These are phyloP conservation scores for Leptobrachium ailaonicum DNA, from an alignment of 2,113 vertebrate species.

Conservation along the genomic window DNA sequence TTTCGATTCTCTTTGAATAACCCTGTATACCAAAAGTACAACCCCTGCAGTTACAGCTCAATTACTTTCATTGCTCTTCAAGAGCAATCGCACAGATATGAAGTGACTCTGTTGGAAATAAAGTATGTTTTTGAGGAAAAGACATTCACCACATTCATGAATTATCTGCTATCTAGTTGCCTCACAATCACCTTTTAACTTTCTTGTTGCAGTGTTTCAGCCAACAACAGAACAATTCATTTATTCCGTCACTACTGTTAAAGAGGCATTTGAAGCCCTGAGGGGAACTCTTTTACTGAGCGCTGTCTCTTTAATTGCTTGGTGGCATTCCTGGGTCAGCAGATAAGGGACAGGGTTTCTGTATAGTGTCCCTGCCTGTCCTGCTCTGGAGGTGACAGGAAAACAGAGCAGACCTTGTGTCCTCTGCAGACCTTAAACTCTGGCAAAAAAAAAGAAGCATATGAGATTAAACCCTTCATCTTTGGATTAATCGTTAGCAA, in stretches of 20 bases:
- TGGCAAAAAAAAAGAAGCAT: slow-evolving; percentile 40
- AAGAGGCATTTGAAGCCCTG: neutral
- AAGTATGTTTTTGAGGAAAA: too few species aligned
- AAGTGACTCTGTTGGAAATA: too few species aligned
- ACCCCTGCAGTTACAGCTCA: too few species aligned
- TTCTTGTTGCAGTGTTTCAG: neutral
- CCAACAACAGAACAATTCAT: neutral
- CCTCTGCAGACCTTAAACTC: slow-evolving; percentile 36
- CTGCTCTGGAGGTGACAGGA: slow-evolving; percentile 42
- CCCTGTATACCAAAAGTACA: too few species aligned
- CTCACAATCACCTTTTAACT: neutral
- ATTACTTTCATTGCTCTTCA: too few species aligned
- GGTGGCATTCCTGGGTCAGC: slow-evolving; percentile 37
- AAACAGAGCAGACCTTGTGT: slow-evolving; percentile 47
- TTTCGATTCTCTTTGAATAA: too few species aligned
- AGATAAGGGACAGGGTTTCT: slow-evolving; percentile 41
- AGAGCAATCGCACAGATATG: too few species aligned
- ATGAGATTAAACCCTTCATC: slow-evolving; percentile 42
- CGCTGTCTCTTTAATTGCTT: slow-evolving; percentile 22
- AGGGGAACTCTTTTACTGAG: neutral
- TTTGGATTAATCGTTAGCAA: slow-evolving; percentile 32
- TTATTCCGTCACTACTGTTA: neutral
- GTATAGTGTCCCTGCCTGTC: slow-evolving; percentile 36
- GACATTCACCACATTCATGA: too few species aligned
- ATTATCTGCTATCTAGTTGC: neutral